Base-by-base conservation (phyloP, 1,140 invertebrate species). In the Drosophila melanica region DNA sequence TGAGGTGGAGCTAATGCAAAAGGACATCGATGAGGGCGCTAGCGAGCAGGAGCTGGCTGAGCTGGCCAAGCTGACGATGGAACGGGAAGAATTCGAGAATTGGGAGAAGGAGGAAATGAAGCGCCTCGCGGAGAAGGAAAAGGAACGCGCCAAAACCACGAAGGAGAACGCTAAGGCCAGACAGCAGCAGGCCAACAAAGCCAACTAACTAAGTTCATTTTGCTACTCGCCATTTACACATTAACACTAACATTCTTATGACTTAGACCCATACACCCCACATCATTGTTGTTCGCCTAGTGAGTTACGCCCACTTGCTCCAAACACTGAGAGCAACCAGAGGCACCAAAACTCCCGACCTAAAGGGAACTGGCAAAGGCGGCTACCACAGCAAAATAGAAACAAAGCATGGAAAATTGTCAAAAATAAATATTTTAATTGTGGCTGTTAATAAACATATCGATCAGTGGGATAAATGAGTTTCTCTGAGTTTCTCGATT, bases 1-100 rank as follows among this genome's bases (percentile, higher is more conserved):
- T 9, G 84, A 87, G 64, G 70, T 84, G 23, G 85, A 74, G 4
- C 68, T 89, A 8, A 90, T 89, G 85, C 80, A 90, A 14, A 77
- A 68, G 37, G 84, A 89, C 39, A 47, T 89, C 20, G 67, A 90
- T 3, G 70, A 55, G 1, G 85, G 77, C n/a, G 33, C 84, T 12
- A 7, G n/a, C 5, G 79, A 84, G 7, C 1, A n/a, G 0, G 80
- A 89, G 47, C n/a, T 77, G 66, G 33, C 54, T 7, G 80, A 89
- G 16, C 47, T 89, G 6, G 41, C 72, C 8, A 35, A 57, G 9
- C 27, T 89, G 33, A 51, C 48, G 5, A 47, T 70, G 10, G 69
- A 84, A 4, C 84, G 84, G 12, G 80, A 80, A 14, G 66, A 65
- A 14, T 89, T 80, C 20, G 74, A 77, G 11, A 48, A 48, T 16